Evolutionary conservation across 1,140 invertebrate genomes (phyloP), one percentile per base, ranked within the genome.

Genomic region (Temnothorax nylanderi): DNA sequence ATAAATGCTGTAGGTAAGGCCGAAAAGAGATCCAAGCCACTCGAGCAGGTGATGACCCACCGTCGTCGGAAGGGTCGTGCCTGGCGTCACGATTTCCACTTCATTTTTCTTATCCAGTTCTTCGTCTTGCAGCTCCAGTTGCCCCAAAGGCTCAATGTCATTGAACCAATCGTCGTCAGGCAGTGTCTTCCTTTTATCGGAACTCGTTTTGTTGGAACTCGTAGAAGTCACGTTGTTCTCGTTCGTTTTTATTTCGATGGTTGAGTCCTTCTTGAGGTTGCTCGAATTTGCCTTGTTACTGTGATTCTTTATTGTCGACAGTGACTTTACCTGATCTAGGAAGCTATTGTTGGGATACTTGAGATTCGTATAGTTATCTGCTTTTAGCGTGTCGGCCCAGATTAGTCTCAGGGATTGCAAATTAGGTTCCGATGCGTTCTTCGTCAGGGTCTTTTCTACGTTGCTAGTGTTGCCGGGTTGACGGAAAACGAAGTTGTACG

Each of bases 401-500:
- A 89, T 80, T 10, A 89, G 34, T 86, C 67, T 91, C 2, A 77
- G 21, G 6, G 80, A 0, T 16, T 87, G 64, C 6, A 71, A 18
- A 7, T 90, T 64, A 7, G 90, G 47, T 44, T 85, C 64, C 1
- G 87, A 18, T 8, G 41, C 58, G 6, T 84, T 58, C 13, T 86
- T 91, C 0, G 56, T 34, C 1, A 90, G 13, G 65, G 93, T 93
- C 47, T 90, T 92, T 62, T 92, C 93, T 49, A 94, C 86, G 65
- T 93, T 91, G 37, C 89, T 93, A 0, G 88, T 87, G 60, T 93
- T 92, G 34, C 93, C 91, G 0, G 90, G 65, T 67, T 92, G 92
- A 65, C 88, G 93, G 62, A 95, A 93, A 21, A 95, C 91, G 56
- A 93, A 93, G 34, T 94, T 85, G 64, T 94, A 95, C 3, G 93